Evolutionary conservation across 2,113 vertebrate genomes (phyloP).

Genomic region (Osmerus eperlanus): DNA sequence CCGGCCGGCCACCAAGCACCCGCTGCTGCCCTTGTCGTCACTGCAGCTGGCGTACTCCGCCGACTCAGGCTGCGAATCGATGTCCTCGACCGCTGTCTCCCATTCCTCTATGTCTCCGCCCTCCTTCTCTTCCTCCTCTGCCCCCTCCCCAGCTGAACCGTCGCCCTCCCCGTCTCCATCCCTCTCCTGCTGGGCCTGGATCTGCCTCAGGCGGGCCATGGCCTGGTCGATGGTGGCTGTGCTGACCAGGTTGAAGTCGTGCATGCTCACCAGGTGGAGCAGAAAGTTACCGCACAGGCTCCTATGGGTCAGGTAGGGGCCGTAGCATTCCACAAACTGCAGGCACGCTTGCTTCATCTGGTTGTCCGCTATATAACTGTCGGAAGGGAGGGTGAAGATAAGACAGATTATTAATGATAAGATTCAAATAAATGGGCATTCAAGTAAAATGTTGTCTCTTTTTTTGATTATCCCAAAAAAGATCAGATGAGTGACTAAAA

Average conservation of each 20-base stretch:
- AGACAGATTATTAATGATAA: background rate
- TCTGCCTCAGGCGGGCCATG: slow-evolving; percentile 79
- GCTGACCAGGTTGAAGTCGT: slow-evolving; percentile 89
- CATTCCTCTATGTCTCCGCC: background rate
- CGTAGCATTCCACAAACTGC: slow-evolving; percentile 86
- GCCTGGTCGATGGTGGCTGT: slow-evolving; percentile 85
- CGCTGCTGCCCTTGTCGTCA: background rate
- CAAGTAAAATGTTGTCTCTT: background rate
- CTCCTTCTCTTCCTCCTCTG: background rate
- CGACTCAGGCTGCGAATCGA: background rate
- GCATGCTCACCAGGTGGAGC: slow-evolving; percentile 90
- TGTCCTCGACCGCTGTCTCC: background rate
- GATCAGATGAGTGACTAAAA: too few species aligned
- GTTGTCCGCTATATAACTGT: slow-evolving; percentile 93
- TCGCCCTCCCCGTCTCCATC: too few species aligned
- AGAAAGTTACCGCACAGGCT: slow-evolving; percentile 89
- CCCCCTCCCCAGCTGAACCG: background rate
- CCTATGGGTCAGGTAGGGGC: slow-evolving; percentile 81
- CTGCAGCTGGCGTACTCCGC: background rate
- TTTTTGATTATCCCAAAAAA: background rate
- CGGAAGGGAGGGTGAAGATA: background rate
- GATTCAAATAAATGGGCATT: background rate
- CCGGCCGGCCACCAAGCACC: too few species aligned
- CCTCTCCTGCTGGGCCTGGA: slow-evolving; percentile 70
- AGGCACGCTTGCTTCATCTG: slow-evolving; percentile 91